These are phyloP conservation scores for Rhyacophila brunnea DNA, from an alignment of 1,140 invertebrate genomes.

Conservation along the genomic window DNA sequence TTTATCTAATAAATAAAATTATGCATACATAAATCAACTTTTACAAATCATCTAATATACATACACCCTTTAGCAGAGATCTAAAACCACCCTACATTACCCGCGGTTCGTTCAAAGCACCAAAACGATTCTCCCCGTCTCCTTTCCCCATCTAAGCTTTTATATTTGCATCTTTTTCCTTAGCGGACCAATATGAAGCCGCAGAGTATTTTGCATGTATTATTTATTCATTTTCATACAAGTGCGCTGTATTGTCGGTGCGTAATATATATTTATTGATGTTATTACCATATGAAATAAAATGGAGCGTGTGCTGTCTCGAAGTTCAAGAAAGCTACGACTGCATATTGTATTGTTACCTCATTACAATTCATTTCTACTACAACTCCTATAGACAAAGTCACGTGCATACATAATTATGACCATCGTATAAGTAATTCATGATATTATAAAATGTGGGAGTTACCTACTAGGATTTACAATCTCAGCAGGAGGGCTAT, in stretches of 20 bases:
- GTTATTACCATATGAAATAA: constrained; percentile 18
- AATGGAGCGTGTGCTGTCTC: background rate
- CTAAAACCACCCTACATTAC: background rate
- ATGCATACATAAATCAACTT: too few species aligned
- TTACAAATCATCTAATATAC: too few species aligned
- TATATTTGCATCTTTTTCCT: constrained; percentile 2
- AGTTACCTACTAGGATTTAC: too few species aligned
- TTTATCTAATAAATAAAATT: too few species aligned
- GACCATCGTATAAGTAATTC: too few species aligned
- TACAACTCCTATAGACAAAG: too few species aligned
- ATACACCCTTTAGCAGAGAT: too few species aligned
- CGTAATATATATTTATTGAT: constrained; percentile 20
- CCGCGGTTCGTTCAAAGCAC: background rate
- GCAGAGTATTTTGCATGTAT: constrained; percentile 23
- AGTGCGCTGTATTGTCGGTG: constrained; percentile 15
- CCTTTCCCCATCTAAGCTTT: background rate
- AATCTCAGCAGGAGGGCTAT: too few species aligned
- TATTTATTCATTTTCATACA: constrained; percentile 23
- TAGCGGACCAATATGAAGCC: background rate
- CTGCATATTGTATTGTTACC: too few species aligned
- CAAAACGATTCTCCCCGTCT: background rate
- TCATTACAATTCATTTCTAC: too few species aligned
- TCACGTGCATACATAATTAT: too few species aligned
- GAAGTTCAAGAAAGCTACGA: background rate
- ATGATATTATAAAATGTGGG: too few species aligned